These are phyloP conservation scores for Drosophila affinis DNA, from an alignment of 2,888 invertebrate species.

Conservation along the genomic window DNA sequence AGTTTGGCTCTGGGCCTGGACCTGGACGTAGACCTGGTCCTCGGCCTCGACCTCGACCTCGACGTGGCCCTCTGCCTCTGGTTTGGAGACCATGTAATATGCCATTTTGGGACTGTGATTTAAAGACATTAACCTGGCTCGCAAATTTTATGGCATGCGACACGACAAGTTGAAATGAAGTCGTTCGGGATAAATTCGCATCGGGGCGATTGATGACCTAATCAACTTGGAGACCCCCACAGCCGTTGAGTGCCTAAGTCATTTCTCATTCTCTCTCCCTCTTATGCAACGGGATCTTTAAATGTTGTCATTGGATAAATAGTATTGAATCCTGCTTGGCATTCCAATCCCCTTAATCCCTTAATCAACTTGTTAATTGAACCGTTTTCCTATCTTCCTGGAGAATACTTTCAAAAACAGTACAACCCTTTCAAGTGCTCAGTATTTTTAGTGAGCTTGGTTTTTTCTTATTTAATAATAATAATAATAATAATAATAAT, in stretches of 20 bases:
- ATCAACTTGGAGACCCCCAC: conserved; percentile 7
- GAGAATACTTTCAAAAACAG: too few relatives aligned
- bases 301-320: too few relatives aligned
- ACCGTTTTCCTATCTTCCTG: too few relatives aligned
- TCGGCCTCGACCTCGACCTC: background rate
- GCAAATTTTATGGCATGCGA: conserved; percentile 43
- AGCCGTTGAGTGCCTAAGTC: background rate
- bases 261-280: too few relatives aligned
- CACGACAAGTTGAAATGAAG: conserved; percentile 23
- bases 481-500: too few relatives aligned
- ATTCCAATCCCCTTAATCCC: too few relatives aligned
- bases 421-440: too few relatives aligned
- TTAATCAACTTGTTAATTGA: too few relatives aligned
- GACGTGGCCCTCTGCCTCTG: background rate
- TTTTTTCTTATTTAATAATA: too few relatives aligned
- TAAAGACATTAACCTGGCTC: conserved; percentile 68
- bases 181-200: background rate
- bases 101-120: conserved; percentile 69
- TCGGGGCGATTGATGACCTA: conserved; percentile 34
- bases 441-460: too few relatives aligned
- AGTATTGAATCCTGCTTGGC: too few relatives aligned
- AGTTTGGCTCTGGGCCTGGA: background rate
- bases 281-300: too few relatives aligned
- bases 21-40: background rate
- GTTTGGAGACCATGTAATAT: conserved; percentile 57